These are phyloP conservation scores for Altica lythri DNA, from an alignment of 2,888 invertebrate species.

Conservation along the genomic window DNA sequence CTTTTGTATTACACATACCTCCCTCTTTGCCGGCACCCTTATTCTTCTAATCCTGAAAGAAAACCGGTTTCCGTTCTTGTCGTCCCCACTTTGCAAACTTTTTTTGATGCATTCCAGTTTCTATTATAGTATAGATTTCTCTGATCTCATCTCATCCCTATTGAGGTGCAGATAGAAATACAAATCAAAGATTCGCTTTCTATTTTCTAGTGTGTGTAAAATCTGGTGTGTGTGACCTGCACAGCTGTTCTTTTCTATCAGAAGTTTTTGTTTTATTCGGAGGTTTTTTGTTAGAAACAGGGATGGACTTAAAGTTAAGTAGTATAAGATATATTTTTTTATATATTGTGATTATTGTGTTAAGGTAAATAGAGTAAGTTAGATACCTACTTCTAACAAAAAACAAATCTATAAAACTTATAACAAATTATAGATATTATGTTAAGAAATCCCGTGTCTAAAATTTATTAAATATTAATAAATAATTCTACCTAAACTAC, in stretches of 20 bases:
- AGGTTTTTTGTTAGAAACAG: constrained; percentile 9
- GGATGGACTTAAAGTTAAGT: neutral
- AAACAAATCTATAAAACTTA: no score
- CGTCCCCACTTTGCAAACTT: constrained; percentile 9
- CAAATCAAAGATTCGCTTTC: constrained; percentile 4
- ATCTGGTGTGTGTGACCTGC: constrained; percentile 18
- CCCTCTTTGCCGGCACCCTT: constrained; percentile 1
- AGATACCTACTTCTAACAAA: no score
- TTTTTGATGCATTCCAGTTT: constrained; percentile 12
- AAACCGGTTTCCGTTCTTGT: constrained; percentile 5
- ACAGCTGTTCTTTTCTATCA: constrained; percentile 18
- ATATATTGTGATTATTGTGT: no score
- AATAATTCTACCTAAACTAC: no score
- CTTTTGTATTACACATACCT: constrained; percentile 3
- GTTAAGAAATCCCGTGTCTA: no score
- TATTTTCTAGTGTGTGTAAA: constrained; percentile 4
- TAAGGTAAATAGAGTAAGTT: no score
- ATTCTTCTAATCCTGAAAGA: constrained; percentile 5
- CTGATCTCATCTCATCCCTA: constrained; percentile 8
- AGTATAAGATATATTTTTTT: no score
- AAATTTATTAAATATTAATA: no score
- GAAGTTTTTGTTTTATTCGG: constrained; percentile 1
- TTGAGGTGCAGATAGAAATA: constrained; percentile 8
- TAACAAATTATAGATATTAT: no score
- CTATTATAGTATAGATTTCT: constrained; percentile 14